A percentile compares a stretch with the other conserved stretches of the same genome.
phyloP scores from a whole-genome alignment of 2,113 vertebrate species.

The Myocastor coypus region DNA sequence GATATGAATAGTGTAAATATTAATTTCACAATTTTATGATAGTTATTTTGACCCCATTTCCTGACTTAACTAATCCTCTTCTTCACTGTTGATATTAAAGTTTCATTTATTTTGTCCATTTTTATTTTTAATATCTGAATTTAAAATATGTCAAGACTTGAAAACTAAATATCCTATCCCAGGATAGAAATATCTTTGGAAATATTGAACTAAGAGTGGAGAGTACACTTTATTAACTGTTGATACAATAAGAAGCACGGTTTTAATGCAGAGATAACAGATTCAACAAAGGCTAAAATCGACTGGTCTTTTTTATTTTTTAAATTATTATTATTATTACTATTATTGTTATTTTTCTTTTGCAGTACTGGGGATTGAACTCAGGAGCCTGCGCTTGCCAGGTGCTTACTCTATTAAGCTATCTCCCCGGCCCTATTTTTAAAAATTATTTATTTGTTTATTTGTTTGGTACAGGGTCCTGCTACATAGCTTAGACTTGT shows the following conservation, averaged over 20 bases:
- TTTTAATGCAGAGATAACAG: conserved; percentile 49
- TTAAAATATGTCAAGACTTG: not conserved
- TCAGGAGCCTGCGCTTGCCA: too few relatives aligned
- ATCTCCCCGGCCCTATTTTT: too few relatives aligned
- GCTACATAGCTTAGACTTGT: too few relatives aligned
- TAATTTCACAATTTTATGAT: conserved; percentile 3
- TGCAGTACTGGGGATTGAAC: too few relatives aligned
- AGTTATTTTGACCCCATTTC: not conserved
- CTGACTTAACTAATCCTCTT: not conserved
- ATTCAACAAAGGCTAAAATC: conserved; percentile 13
- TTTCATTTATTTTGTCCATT: not conserved
- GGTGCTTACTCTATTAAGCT: too few relatives aligned
- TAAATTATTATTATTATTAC: too few relatives aligned
- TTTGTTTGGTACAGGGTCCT: too few relatives aligned
- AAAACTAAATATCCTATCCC: not conserved
- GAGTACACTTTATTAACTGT: not conserved
- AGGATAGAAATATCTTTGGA: not conserved
- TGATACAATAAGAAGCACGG: not conserved
- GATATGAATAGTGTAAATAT: conserved; percentile 21
- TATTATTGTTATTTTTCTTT: too few relatives aligned
- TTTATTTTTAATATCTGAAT: conserved; percentile 14
- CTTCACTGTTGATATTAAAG: conserved; percentile 1
- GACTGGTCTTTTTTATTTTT: not conserved
- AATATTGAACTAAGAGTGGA: not conserved
- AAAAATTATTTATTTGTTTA: too few relatives aligned